phyloP scores from a whole-genome alignment of 2,113 vertebrate species.

The Toxotes jaculatrix region DNA sequence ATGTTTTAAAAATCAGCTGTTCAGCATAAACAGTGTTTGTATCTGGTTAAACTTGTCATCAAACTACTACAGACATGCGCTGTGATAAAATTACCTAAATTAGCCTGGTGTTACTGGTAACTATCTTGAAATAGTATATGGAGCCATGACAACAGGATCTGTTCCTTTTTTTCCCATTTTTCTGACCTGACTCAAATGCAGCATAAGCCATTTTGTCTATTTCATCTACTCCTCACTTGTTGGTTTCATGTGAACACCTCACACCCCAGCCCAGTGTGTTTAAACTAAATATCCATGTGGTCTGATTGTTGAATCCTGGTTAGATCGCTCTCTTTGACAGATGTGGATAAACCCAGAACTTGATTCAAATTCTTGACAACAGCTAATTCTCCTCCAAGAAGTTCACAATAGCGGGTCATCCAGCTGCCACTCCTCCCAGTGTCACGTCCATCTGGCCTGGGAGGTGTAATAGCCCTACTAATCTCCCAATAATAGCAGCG shows the following conservation, averaged over 20 bases:
- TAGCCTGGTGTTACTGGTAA: background rate
- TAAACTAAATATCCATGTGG: background rate
- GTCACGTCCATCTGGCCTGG: constrained; percentile 74
- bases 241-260: background rate
- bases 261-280: background rate
- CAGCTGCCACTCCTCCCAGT: constrained; percentile 45
- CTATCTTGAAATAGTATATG: too few relatives aligned
- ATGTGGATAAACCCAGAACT: constrained; percentile 8
- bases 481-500: constrained; percentile 84
- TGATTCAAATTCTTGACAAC: constrained; percentile 26
- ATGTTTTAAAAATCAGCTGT: too few relatives aligned
- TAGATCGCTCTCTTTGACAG: background rate
- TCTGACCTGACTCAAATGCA: background rate
- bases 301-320: background rate
- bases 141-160: background rate
- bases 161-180: background rate
- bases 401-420: constrained; percentile 34
- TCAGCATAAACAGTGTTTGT: too few relatives aligned
- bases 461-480: constrained; percentile 82
- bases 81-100: background rate
- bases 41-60: too few relatives aligned
- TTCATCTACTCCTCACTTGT: background rate
- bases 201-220: background rate
- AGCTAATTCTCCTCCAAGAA: constrained; percentile 50
- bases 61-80: too few relatives aligned